phyloP scores from a whole-genome alignment of 2,888 invertebrate species.

The Argyresthia goedartella region DNA sequence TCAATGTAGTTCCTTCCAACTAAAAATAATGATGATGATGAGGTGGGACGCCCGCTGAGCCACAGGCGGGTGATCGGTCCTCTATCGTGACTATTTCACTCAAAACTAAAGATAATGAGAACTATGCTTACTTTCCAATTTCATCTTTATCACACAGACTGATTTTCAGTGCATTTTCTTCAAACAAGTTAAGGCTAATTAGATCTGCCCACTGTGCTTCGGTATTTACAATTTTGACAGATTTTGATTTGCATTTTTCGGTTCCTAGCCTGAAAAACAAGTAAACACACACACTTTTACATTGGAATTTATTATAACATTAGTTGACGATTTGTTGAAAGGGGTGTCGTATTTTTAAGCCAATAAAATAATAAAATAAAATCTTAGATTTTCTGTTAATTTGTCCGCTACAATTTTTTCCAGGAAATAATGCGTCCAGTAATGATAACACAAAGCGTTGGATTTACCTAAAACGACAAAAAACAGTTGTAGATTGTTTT shows the following conservation, averaged over 20 bases:
- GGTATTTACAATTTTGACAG: slow-evolving; percentile 69
- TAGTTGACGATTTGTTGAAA: not conserved
- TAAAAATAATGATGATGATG: too few relatives aligned
- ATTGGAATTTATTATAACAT: not conserved
- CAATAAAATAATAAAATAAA: too few relatives aligned
- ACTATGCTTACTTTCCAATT: slow-evolving; percentile 30
- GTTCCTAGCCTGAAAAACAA: slow-evolving; percentile 79
- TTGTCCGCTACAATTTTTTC: too few relatives aligned
- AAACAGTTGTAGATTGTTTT: slow-evolving; percentile 46
- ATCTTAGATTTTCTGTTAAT: too few relatives aligned
- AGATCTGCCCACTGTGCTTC: slow-evolving; percentile 91
- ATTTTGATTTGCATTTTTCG: slow-evolving; percentile 95
- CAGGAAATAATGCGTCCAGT: too few relatives aligned
- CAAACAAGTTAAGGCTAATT: slow-evolving; percentile 93
- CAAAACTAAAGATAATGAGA: too few relatives aligned
- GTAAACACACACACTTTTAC: not conserved
- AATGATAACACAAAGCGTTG: too few relatives aligned
- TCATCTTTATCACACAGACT: slow-evolving; percentile 1
- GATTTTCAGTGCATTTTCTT: slow-evolving; percentile 29
- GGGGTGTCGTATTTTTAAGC: too few relatives aligned
- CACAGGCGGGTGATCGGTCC: too few relatives aligned
- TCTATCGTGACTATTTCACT: too few relatives aligned
- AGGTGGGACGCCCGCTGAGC: too few relatives aligned
- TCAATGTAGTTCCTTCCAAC: too few relatives aligned
- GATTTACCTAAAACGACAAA: slow-evolving; percentile 92